Evolutionary conservation across 2,113 vertebrate species (phyloP).

Genomic region (Centropus bengalensis): DNA sequence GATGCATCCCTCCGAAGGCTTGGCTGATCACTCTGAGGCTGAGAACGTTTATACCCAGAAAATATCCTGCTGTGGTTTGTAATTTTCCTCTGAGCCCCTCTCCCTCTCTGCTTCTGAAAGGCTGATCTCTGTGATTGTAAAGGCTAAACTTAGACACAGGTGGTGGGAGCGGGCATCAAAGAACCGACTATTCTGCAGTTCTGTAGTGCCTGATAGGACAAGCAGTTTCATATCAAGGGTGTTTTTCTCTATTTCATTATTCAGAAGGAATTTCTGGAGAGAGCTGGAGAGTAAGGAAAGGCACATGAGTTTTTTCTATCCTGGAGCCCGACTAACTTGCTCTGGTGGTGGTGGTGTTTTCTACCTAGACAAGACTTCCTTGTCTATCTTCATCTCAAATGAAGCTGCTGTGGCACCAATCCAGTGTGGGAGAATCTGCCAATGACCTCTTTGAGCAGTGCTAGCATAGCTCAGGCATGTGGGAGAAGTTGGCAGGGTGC

Average conservation of each 20-base stretch:
- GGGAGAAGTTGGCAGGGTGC: neutral
- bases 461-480: neutral
- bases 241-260: neutral
- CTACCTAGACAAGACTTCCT: neutral
- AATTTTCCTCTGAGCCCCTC: neutral
- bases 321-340: neutral
- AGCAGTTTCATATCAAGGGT: neutral
- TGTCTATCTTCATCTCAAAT: neutral
- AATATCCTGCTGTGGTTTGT: slow-evolving; percentile 13
- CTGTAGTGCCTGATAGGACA: neutral
- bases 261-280: neutral
- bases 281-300: neutral
- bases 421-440: neutral
- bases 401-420: neutral
- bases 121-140: neutral
- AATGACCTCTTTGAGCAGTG: neutral
- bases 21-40: slow-evolving; percentile 15
- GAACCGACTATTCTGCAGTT: neutral
- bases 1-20: neutral
- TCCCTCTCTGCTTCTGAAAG: neutral
- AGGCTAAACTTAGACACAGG: neutral
- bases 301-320: neutral
- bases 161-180: neutral
- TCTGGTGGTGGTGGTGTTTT: neutral
- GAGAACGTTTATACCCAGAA: neutral